Percentiles rank a stretch among this genome's conserved stretches.
Conservation (phyloP, 2,797 vertebrate species). For the Falco naumanni region DNA sequence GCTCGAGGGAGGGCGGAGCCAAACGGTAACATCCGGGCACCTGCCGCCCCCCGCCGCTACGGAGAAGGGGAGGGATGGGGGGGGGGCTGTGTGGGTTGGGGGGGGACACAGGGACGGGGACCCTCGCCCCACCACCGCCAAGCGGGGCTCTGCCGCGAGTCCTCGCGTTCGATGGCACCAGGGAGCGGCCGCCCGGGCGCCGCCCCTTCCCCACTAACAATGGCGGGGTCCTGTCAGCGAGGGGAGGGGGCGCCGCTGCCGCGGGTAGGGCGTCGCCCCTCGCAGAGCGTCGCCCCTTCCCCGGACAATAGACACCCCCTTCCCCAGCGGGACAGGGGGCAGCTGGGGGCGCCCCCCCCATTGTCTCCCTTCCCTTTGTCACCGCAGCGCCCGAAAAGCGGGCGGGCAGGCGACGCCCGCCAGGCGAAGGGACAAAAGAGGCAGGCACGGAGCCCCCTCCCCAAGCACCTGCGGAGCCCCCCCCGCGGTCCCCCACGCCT, state of each 20-base stretch:
- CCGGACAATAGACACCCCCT: neutral
- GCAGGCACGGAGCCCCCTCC: too few relatives aligned
- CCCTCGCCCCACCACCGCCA: neutral
- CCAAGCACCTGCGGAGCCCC: neutral
- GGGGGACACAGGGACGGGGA: too few relatives aligned
- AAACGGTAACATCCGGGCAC: slow-evolving; percentile 72
- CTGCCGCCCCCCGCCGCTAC: slow-evolving; percentile 12
- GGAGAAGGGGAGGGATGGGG: neutral
- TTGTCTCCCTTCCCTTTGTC: neutral
- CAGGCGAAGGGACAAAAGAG: neutral
- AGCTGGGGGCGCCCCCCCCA: neutral
- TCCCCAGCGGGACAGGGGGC: neutral
- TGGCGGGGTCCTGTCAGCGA: slow-evolving; percentile 27
- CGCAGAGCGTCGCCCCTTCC: neutral
- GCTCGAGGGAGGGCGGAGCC: slow-evolving; percentile 56
- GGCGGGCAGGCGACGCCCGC: neutral
- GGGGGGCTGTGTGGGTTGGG: too few relatives aligned
- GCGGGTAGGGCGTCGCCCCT: slow-evolving; percentile 31
- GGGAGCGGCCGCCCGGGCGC: neutral
- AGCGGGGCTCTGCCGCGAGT: neutral
- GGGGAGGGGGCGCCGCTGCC: slow-evolving; percentile 17
- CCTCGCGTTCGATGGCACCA: neutral
- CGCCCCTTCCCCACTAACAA: slow-evolving; percentile 69
- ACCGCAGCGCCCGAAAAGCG: neutral
- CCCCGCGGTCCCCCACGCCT: too few relatives aligned